phyloP scores from a whole-genome alignment of 2,888 invertebrate species.

The Polietes domitor region DNA sequence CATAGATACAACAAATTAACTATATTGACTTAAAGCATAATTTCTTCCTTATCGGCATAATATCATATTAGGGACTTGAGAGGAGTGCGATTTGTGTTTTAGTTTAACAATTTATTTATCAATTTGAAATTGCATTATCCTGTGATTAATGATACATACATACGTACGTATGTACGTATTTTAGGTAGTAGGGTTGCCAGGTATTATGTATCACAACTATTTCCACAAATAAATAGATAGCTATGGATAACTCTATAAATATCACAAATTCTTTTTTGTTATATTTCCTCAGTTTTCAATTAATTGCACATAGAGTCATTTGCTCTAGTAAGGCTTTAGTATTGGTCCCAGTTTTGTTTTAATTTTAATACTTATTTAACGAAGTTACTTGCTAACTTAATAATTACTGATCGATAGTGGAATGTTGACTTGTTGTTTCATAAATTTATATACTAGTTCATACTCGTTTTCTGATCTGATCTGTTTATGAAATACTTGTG shows the following conservation, averaged over 20 bases:
- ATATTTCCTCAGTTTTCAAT: slow-evolving; percentile 3
- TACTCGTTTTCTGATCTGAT: too few relatives aligned
- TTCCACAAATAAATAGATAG: background rate
- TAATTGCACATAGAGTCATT: background rate
- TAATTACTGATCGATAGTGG: slow-evolving; percentile 49
- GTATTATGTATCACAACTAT: slow-evolving; percentile 4
- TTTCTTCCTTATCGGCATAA: background rate
- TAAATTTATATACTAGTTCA: background rate
- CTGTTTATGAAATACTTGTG: slow-evolving; percentile 19
- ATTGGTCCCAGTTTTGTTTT: background rate
- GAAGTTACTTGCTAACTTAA: background rate
- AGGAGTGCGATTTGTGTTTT: background rate
- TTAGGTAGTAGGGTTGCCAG: background rate
- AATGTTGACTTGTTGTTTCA: slow-evolving; percentile 54
- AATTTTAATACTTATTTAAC: background rate
- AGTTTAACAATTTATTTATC: background rate
- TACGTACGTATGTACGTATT: background rate
- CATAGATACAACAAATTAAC: background rate
- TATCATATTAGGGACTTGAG: background rate
- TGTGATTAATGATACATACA: background rate
- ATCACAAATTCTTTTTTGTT: background rate
- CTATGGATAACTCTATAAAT: background rate
- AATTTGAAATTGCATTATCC: background rate
- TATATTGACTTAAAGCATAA: background rate
- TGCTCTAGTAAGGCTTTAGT: background rate